These are phyloP conservation scores for Drosophila seguyi DNA, from an alignment of 1,140 invertebrate species.

Conservation along the genomic window DNA sequence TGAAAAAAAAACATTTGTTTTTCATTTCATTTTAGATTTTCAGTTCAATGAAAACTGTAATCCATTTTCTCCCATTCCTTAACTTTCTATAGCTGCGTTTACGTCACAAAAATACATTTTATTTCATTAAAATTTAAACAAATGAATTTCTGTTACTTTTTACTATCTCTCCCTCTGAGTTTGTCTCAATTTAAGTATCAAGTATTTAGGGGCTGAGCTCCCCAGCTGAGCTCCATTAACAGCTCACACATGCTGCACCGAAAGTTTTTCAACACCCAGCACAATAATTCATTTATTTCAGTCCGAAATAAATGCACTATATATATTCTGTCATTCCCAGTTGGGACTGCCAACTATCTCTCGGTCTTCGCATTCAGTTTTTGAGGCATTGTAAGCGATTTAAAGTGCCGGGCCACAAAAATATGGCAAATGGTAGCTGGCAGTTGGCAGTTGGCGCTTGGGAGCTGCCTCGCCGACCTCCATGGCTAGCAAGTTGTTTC, in stretches of 20 bases:
- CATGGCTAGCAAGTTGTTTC: slow-evolving; percentile 45
- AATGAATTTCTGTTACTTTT: background rate
- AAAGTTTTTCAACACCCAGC: slow-evolving; percentile 32
- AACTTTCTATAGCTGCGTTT: background rate
- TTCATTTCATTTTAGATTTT: background rate
- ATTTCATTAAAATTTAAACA: background rate
- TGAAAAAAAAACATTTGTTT: background rate
- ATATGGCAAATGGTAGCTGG: slow-evolving; percentile 53
- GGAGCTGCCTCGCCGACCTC: slow-evolving; percentile 33
- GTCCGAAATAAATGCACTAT: slow-evolving; percentile 22
- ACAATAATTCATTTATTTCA: slow-evolving; percentile 55
- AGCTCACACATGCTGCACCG: slow-evolving; percentile 28
- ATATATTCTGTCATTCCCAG: slow-evolving; percentile 34
- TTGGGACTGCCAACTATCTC: slow-evolving; percentile 44
- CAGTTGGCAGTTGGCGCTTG: slow-evolving; percentile 31
- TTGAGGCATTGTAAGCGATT: slow-evolving; percentile 54
- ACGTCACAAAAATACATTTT: background rate
- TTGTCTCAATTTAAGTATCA: slow-evolving; percentile 13
- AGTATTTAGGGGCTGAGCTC: slow-evolving; percentile 31
- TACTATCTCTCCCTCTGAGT: background rate
- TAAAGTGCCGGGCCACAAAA: slow-evolving; percentile 41
- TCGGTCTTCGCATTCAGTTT: slow-evolving; percentile 26
- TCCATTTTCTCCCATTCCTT: background rate
- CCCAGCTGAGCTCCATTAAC: slow-evolving; percentile 26
- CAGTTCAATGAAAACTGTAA: background rate